Base-by-base conservation (phyloP, 2,888 invertebrate genomes). In the Embidobia sp. region DNA sequence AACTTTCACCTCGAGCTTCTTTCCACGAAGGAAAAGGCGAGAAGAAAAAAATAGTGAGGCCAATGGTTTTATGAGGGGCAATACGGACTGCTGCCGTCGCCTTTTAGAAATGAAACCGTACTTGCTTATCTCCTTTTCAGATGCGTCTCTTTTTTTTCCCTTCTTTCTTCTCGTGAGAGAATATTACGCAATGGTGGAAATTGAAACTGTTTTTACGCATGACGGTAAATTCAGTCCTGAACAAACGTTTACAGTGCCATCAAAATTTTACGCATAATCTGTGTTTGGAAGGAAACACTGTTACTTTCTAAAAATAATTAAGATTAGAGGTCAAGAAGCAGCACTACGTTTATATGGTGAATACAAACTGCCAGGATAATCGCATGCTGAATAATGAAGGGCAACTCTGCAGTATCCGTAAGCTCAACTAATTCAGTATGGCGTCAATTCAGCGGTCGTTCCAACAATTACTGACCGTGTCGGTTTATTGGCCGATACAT, bases 401-500 rank as follows among this genome's bases (percentile, higher is more conserved):
- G 37, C 63, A 40, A 42, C 53, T 55, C 49, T 26, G 15, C 29
- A 35, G 63, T 73, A 66, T 73, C 67, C 69, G 63, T 69, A 78
- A 78, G 73, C 77, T 53, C 78, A 80, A 80, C 83, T 86, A 85
- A 86, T 85, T 85, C 86, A 85, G 85, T 86, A 86, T 85, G 84
- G 85, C 85, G 85, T 83, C 85, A 84, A 87, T 87, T 84, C 84
- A 82, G 83, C 78, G 81, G 83, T 83, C 85, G 81, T 84, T 85
- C 84, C 83, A 84, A 83, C 85, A 86, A 87, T 87, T 85, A 86
- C 85, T 84, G 83, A 84, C 85, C 80, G 81, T 82, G 85, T 86
- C 85, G 84, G 85, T 87, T 88, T 88, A 89, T 88, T 88, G 87
- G 84, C 80, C 86, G 82, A 87, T 87, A 86, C 82, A 86, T 87